A percentile compares a stretch with the other conserved stretches of the same genome.
These are phyloP conservation scores for Heliconius himera DNA, from an alignment of 1,140 invertebrate species.

Conservation along the genomic window DNA sequence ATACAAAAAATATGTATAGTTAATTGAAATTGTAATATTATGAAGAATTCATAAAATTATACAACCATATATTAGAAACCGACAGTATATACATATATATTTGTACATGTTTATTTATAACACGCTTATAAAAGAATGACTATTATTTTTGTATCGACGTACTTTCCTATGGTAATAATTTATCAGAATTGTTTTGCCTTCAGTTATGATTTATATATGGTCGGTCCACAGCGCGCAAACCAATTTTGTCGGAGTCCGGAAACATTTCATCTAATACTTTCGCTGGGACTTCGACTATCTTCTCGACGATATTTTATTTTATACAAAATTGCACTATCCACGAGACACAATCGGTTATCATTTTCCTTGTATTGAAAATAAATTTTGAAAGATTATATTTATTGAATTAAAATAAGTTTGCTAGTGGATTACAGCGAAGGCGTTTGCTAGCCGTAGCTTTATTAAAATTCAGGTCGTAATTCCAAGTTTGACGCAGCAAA, in stretches of 20 bases:
- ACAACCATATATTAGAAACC: not conserved
- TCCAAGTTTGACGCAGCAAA: slow-evolving; percentile 49
- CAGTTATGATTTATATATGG: slow-evolving; percentile 58
- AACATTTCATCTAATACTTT: slow-evolving; percentile 42
- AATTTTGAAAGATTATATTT: not conserved
- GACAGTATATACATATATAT: not conserved
- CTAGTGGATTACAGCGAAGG: slow-evolving; percentile 37
- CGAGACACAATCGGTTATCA: slow-evolving; percentile 7
- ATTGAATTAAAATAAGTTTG: slow-evolving; percentile 47
- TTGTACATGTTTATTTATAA: not conserved
- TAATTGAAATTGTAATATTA: too few relatives aligned
- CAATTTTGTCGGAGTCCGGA: slow-evolving; percentile 44
- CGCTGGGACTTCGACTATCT: slow-evolving; percentile 15
- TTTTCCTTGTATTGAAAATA: not conserved
- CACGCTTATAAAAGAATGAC: slow-evolving; percentile 5
- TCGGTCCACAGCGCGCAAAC: slow-evolving; percentile 45
- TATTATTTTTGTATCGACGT: slow-evolving; percentile 20
- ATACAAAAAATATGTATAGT: too few relatives aligned
- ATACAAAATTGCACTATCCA: slow-evolving; percentile 27
- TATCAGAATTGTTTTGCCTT: slow-evolving; percentile 51
- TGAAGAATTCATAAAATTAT: too few relatives aligned
- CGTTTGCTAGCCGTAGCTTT: slow-evolving; percentile 44
- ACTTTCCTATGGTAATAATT: slow-evolving; percentile 46
- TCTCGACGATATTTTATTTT: slow-evolving; percentile 16
- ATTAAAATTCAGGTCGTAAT: slow-evolving; percentile 57